phyloP scores from a whole-genome alignment of 2,888 invertebrate genomes.

The Netelia melanura region DNA sequence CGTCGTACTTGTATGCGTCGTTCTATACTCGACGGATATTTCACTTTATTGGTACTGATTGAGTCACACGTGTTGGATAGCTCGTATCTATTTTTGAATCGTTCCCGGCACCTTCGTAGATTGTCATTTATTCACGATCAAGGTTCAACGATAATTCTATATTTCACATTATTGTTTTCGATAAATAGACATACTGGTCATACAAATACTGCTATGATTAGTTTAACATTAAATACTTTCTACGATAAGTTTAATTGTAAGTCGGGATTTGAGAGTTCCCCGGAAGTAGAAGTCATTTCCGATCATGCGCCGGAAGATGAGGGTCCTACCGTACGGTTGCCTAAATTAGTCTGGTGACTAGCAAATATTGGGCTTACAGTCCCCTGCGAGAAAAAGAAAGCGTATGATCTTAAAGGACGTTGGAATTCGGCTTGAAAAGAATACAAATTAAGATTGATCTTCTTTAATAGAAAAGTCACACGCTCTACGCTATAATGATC shows the following conservation, averaged over 20 bases:
- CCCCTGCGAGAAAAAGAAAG: constrained; percentile 19
- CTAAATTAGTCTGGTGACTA: neutral
- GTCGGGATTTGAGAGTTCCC: neutral
- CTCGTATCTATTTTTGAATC: constrained; percentile 43
- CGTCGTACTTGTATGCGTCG: constrained; percentile 61
- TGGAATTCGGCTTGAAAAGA: neutral
- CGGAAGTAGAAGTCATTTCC: neutral
- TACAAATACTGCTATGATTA: neutral
- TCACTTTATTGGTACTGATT: constrained; percentile 77
- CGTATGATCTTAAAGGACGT: neutral
- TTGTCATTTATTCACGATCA: neutral
- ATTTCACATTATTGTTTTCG: neutral
- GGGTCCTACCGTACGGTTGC: neutral
- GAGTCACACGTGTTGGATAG: constrained; percentile 64
- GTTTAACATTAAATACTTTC: neutral
- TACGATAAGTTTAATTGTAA: neutral
- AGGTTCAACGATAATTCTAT: neutral
- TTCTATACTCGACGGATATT: constrained; percentile 61
- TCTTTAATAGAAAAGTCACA: constrained; percentile 46
- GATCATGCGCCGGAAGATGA: neutral
- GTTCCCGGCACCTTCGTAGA: neutral
- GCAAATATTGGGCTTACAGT: constrained; percentile 33
- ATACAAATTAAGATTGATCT: constrained; percentile 4
- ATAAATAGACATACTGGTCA: neutral
- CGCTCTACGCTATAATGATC: constrained; percentile 5